Evolutionary conservation across 1,140 invertebrate species (phyloP).

Genomic region (Olivierus martensii): DNA sequence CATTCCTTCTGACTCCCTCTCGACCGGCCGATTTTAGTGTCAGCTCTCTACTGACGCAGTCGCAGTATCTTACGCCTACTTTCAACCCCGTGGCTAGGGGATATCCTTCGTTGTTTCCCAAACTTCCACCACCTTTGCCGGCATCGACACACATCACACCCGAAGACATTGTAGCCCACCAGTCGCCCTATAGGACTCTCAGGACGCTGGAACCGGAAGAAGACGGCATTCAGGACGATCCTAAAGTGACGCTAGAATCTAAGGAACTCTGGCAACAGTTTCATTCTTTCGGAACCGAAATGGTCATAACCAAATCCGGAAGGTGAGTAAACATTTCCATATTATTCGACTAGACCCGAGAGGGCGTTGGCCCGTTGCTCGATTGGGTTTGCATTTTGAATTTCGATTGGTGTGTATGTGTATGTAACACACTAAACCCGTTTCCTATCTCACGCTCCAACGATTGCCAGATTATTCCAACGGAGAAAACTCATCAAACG

Average conservation of each 20-base stretch:
- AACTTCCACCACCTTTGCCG: neutral
- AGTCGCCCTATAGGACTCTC: neutral
- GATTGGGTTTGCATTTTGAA: no score
- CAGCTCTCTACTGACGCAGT: neutral
- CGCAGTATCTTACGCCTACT: neutral
- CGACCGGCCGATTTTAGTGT: slow-evolving; percentile 1
- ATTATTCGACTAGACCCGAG: no score
- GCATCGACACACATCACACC: neutral
- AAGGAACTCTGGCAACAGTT: slow-evolving; percentile 98
- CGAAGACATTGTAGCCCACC: neutral
- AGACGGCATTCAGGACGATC: slow-evolving; percentile 88
- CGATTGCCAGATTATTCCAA: no score
- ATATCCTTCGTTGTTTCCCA: neutral
- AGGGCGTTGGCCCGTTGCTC: no score
- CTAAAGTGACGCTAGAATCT: slow-evolving; percentile 90
- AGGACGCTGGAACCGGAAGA: slow-evolving; percentile 61
- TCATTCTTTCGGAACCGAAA: slow-evolving; percentile 94
- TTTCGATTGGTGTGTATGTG: no score
- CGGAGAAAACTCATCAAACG: no score
- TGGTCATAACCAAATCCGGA: slow-evolving; percentile 99
- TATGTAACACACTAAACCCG: no score
- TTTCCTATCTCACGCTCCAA: no score
- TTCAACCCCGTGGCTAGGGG: neutral
- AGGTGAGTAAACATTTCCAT: slow-evolving; percentile 53
- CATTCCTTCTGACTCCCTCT: slow-evolving; percentile 48